These are phyloP conservation scores for Aphelenchoides avenae DNA, from an alignment of 1,140 invertebrate genomes.

Conservation along the genomic window DNA sequence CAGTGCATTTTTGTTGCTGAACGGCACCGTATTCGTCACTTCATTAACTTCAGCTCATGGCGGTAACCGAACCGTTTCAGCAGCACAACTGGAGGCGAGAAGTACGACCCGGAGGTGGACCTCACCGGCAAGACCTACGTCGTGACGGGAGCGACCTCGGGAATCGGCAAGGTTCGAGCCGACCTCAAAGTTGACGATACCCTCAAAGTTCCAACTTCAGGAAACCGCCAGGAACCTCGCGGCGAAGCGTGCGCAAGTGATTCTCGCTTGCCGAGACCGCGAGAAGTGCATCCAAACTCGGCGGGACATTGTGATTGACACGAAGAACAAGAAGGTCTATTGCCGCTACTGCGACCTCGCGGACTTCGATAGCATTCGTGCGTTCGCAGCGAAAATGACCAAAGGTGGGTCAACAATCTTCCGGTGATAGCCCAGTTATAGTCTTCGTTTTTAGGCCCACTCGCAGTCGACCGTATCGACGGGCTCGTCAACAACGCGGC, in stretches of 20 bases:
- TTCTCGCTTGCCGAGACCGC: conserved; percentile 56
- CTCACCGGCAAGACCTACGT: conserved; percentile 56
- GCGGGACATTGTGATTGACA: conserved; percentile 53
- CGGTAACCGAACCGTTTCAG: conserved; percentile 31
- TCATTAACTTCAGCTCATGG: not conserved
- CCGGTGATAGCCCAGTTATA: not conserved
- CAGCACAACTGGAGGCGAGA: conserved; percentile 36
- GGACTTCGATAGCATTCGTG: conserved; percentile 56
- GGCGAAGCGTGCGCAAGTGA: conserved; percentile 52
- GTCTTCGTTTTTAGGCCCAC: conserved; percentile 41
- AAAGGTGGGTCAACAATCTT: conserved; percentile 36
- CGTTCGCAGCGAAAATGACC: conserved; percentile 51
- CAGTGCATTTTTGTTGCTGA: no score
- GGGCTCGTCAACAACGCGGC: conserved; percentile 55
- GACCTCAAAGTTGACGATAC: not conserved
- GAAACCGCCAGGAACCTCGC: conserved; percentile 39
- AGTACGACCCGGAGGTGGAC: conserved; percentile 52
- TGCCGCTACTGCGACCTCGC: conserved; percentile 52
- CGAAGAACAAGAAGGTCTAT: conserved; percentile 55
- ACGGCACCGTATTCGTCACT: not conserved
- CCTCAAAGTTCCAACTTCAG: no score
- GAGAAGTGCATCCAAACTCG: conserved; percentile 55
- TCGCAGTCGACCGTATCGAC: conserved; percentile 51
- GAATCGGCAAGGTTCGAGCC: conserved; percentile 50
- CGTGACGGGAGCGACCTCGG: conserved; percentile 55